Conservation (phyloP, 2,797 vertebrate genomes). For the Acanthurus tractus region DNA sequence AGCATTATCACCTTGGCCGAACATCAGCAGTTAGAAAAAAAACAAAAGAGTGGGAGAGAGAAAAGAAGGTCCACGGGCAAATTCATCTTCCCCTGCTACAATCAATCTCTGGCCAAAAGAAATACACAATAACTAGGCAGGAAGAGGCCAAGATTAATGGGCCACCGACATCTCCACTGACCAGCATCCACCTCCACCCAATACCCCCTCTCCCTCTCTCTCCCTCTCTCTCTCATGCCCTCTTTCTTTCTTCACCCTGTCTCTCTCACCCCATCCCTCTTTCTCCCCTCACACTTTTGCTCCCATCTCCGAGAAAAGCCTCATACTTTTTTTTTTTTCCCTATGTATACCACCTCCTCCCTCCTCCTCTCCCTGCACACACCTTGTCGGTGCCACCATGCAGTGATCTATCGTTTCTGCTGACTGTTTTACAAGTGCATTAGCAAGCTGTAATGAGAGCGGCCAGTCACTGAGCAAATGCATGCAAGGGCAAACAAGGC, state of each 20-base stretch:
- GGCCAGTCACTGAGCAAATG: conserved; percentile 95
- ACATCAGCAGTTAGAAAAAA: conserved; percentile 87
- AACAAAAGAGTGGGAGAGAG: conserved; percentile 79
- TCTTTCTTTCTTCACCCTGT: conserved; percentile 57
- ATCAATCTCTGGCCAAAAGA: conserved; percentile 99
- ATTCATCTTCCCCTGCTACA: conserved; percentile 97
- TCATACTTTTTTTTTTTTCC: conserved; percentile 12
- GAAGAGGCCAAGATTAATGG: conserved; percentile 98
- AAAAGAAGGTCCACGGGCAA: conserved; percentile 92
- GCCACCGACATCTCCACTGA: conserved; percentile 96
- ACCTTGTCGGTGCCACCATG: conserved; percentile 92
- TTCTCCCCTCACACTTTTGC: conserved; percentile 53
- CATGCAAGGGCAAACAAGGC: conserved; percentile 88
- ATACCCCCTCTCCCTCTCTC: conserved; percentile 60
- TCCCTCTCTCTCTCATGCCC: conserved; percentile 44
- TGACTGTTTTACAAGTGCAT: conserved; percentile 99
- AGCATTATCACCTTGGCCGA: conserved; percentile 95
- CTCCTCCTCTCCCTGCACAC: conserved; percentile 44
- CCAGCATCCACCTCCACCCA: conserved; percentile 95
- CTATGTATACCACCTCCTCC: neutral
- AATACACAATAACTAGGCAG: conserved; percentile 99
- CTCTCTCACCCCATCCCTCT: conserved; percentile 58
- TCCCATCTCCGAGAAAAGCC: conserved; percentile 47
- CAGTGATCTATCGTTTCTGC: conserved; percentile 97
- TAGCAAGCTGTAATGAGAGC: conserved; percentile 99